These are phyloP conservation scores for Hyalella azteca DNA, from an alignment of 2,888 invertebrate species.

Conservation along the genomic window DNA sequence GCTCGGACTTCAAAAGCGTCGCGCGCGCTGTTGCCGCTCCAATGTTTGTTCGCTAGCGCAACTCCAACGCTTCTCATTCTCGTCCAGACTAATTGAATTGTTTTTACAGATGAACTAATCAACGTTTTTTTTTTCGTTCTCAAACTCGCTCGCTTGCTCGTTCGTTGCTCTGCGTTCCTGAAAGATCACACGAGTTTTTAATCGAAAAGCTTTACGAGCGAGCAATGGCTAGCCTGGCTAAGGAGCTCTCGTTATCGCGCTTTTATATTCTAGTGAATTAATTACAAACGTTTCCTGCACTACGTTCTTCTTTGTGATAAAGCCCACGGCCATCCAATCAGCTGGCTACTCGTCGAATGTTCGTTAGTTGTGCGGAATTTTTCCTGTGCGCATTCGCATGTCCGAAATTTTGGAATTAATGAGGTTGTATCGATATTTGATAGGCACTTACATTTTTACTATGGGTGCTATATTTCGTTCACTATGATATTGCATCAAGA, in stretches of 20 bases:
- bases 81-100: conserved; percentile 27
- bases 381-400: no score
- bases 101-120: conserved; percentile 28
- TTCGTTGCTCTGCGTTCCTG: neutral
- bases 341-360: no score
- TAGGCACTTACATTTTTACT: no score
- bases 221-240: neutral
- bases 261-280: no score
- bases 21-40: neutral
- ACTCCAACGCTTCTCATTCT: conserved; percentile 18
- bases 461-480: no score
- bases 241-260: neutral
- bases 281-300: no score
- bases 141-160: neutral
- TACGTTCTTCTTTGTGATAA: no score
- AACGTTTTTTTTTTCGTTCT: neutral
- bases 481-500: no score
- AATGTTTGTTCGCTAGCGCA: conserved; percentile 27
- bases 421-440: no score
- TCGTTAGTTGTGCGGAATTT: no score
- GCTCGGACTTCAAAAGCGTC: conserved; percentile 5
- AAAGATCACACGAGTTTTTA: neutral
- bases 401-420: no score
- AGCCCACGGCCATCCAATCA: no score
- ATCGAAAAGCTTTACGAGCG: neutral